Base-by-base conservation (phyloP, 2,888 invertebrate species). In the Ypsolopha sequella region DNA sequence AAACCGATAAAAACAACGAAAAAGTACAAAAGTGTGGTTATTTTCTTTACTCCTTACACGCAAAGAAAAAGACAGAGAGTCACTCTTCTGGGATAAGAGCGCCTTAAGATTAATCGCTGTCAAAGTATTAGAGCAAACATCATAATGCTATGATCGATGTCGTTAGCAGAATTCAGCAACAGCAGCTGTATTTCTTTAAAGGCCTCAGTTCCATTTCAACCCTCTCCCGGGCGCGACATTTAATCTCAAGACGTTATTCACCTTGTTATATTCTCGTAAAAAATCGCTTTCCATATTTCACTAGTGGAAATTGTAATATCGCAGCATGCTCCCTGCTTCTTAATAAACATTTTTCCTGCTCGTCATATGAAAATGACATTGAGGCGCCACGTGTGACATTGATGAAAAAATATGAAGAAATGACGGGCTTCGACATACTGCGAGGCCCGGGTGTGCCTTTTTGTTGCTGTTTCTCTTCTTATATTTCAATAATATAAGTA, bases 401-500 rank as follows among this genome's bases (percentile, higher is more conserved):
- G 86, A 86, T 86, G 86, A 85, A 86, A 86, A 85, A 84, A 86
- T 86, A 82, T 86, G 81, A 84, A 80, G 81, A 77, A 75, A 80
- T 76, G 80, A 76, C 68, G 76, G 76, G 73, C 48, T 73, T 78
- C 79, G 80, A 73, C 70, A 61, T 64, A 62, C 59, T 13, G 41
- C 11, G n/a, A 41, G 61, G 58, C 52, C 59, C 54, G 54, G 57
- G 54, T 1, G 41, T 41, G 9, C 45, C 14, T 48, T n/a, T 44
- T 44, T n/a, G n/a, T n/a, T n/a, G n/a, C n/a, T n/a, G n/a, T 11
- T 6, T 39, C 6, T 9, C 39, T 39, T 39, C n/a, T n/a, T n/a
- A n/a, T n/a, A n/a, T n/a, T n/a, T n/a, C n/a, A n/a, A n/a, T n/a
- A n/a, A n/a, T n/a, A n/a, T n/a, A n/a, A n/a, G n/a, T 11, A 39